Percentiles rank a stretch among this genome's conserved stretches.
phyloP scores from a whole-genome alignment of 2,113 vertebrate species.

The Passerina amoena region DNA sequence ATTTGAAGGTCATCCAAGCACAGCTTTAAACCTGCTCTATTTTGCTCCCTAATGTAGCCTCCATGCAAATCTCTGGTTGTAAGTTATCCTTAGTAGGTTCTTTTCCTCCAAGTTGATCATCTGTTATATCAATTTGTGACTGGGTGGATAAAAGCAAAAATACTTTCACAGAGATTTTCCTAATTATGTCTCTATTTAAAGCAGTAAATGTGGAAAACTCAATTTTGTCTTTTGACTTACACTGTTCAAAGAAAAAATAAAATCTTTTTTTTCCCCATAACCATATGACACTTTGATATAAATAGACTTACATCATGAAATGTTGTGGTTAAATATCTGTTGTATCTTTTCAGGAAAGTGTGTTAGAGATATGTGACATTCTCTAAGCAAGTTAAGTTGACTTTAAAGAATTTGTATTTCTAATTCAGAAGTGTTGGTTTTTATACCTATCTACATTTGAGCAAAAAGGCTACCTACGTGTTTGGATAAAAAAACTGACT shows the following conservation, averaged over 20 bases:
- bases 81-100: not conserved
- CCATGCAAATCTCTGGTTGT: not conserved
- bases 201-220: not conserved
- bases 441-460: not conserved
- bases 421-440: not conserved
- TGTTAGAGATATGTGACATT: not conserved
- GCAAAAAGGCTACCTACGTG: not conserved
- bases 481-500: not conserved
- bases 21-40: conserved; percentile 27
- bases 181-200: not conserved
- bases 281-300: not conserved
- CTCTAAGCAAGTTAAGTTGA: not conserved
- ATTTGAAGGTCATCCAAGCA: conserved; percentile 67
- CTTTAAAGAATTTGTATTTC: not conserved
- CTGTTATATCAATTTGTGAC: not conserved
- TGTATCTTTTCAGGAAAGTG: not conserved
- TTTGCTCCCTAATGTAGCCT: not conserved
- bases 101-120: not conserved
- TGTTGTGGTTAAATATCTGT: not conserved
- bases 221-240: not conserved
- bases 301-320: not conserved
- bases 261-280: not conserved
- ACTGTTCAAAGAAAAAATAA: not conserved
- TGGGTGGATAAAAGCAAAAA: not conserved
- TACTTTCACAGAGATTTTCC: not conserved